Percentiles rank a stretch among this genome's conserved stretches.
Evolutionary conservation across 1,140 invertebrate genomes (phyloP).

Genomic region (Bilobella aurantiaca): DNA sequence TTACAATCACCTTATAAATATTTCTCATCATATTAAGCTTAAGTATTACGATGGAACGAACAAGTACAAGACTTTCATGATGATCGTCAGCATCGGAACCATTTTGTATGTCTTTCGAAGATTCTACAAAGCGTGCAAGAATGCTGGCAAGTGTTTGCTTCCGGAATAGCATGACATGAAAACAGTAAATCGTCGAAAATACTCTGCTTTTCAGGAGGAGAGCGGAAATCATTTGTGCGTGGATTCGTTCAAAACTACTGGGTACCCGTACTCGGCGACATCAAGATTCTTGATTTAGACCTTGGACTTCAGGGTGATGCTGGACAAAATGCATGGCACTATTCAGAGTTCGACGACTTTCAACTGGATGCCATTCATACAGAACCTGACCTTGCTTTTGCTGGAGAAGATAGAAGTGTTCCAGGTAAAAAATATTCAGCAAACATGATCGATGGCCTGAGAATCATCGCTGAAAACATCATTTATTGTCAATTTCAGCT

Average conservation of each 20-base stretch:
- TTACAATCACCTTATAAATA: not conserved
- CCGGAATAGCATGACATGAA: not conserved
- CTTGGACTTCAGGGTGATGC: not conserved
- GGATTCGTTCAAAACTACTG: not conserved
- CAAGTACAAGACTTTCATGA: not conserved
- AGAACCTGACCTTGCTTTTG: not conserved
- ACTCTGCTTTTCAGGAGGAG: not conserved
- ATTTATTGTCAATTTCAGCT: slow-evolving; percentile 1
- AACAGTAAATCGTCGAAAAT: not conserved
- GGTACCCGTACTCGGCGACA: not conserved
- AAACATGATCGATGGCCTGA: too few species aligned
- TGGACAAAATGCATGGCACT: slow-evolving; percentile 8
- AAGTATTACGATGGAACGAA: not conserved
- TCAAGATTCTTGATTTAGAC: not conserved
- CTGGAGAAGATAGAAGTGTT: not conserved
- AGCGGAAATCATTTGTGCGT: not conserved
- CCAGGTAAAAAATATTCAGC: too few species aligned
- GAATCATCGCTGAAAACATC: too few species aligned
- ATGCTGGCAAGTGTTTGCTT: not conserved
- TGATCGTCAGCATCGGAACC: not conserved
- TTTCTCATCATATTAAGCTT: not conserved
- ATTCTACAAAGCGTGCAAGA: not conserved
- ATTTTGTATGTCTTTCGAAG: not conserved
- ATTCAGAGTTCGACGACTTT: not conserved
- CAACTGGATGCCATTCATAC: not conserved